phyloP scores from a whole-genome alignment of 2,797 vertebrate genomes.

The Phyllotis vaccarum region DNA sequence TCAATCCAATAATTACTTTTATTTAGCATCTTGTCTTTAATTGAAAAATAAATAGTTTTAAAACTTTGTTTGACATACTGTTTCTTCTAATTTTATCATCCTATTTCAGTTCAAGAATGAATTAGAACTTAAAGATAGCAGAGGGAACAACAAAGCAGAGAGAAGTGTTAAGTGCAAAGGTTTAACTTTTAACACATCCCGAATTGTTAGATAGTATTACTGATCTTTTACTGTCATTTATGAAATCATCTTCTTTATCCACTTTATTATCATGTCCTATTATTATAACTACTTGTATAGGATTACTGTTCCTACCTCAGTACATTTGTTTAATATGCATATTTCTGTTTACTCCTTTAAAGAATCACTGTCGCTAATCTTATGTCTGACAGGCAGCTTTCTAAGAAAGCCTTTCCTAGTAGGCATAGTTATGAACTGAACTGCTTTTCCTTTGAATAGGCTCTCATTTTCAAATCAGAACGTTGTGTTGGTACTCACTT shows the following conservation, averaged over 20 bases:
- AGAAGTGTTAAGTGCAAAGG: not conserved
- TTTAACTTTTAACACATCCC: conserved; percentile 48
- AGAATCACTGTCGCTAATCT: conserved; percentile 14
- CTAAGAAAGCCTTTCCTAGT: not conserved
- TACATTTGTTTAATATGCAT: not conserved
- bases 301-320: not conserved
- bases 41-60: conserved; percentile 24
- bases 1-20: conserved; percentile 16
- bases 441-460: conserved; percentile 19
- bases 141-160: not conserved
- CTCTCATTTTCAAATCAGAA: conserved; percentile 60
- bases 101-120: not conserved
- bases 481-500: conserved; percentile 16
- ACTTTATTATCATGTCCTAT: conserved; percentile 37
- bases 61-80: not conserved
- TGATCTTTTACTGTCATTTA: conserved; percentile 61
- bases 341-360: conserved; percentile 45
- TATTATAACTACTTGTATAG: not conserved
- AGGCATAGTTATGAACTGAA: not conserved
- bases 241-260: conserved; percentile 48
- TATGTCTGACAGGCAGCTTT: not conserved
- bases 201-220: conserved; percentile 21
- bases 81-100: not conserved
- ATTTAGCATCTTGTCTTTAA: conserved; percentile 4
- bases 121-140: not conserved